Percentiles rank a stretch among this genome's conserved stretches.
These are phyloP conservation scores for Julus scandinavius DNA, from an alignment of 2,888 invertebrate species.

Conservation along the genomic window DNA sequence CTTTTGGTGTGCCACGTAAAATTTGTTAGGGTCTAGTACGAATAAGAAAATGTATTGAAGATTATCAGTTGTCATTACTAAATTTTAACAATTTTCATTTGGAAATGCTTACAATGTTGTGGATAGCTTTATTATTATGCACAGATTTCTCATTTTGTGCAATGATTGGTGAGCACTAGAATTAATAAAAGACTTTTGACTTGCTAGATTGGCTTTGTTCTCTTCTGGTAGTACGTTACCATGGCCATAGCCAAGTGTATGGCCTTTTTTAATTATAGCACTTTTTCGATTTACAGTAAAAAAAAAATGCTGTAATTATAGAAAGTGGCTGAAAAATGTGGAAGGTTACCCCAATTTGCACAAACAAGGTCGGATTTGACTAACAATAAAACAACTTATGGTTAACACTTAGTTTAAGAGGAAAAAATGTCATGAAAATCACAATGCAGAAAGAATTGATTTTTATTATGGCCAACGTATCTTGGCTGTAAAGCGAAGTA, in stretches of 20 bases:
- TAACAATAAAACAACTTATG: too few species aligned
- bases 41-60: slow-evolving; percentile 55
- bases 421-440: too few species aligned
- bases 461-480: too few species aligned
- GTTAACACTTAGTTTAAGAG: too few species aligned
- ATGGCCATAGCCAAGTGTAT: slow-evolving; percentile 66
- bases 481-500: too few species aligned
- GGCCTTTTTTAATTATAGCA: too few species aligned
- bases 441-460: too few species aligned
- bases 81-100: not conserved
- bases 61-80: not conserved
- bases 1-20: slow-evolving; percentile 95
- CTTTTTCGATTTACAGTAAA: too few species aligned
- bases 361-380: too few species aligned
- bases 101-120: slow-evolving; percentile 83
- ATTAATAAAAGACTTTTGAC: slow-evolving; percentile 90
- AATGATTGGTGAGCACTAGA: slow-evolving; percentile 90
- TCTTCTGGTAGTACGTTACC: slow-evolving; percentile 60
- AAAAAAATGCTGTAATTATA: too few species aligned
- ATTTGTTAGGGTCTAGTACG: slow-evolving; percentile 82
- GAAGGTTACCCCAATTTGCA: too few species aligned
- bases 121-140: slow-evolving; percentile 89
- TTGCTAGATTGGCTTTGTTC: slow-evolving; percentile 74
- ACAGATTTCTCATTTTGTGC: slow-evolving; percentile 70
- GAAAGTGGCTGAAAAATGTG: too few species aligned